A percentile compares a stretch with the other conserved stretches of the same genome.
Evolutionary conservation across 2,797 vertebrate genomes (phyloP).

Genomic region (Artibeus jamaicensis): DNA sequence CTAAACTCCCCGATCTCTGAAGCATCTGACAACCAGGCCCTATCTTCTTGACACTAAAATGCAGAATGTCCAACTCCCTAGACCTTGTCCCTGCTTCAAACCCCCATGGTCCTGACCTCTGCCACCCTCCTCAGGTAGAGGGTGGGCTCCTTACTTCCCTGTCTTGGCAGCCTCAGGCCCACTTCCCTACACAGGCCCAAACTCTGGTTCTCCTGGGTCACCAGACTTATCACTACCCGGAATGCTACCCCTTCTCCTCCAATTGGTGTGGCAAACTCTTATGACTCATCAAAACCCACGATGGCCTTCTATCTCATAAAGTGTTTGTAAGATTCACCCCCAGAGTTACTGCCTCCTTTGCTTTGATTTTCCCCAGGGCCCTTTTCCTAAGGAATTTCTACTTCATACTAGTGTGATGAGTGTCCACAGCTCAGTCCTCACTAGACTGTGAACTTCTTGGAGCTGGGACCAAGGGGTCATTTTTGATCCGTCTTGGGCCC

Average conservation of each 20-base stretch:
- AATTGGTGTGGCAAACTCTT: background rate
- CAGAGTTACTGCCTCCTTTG: background rate
- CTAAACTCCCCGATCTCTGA: background rate
- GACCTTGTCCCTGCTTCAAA: background rate
- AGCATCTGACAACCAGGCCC: background rate
- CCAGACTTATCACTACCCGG: background rate
- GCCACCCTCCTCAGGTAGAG: background rate
- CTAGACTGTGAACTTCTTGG: background rate
- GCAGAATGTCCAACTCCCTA: background rate
- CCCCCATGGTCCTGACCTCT: background rate
- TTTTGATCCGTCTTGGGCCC: background rate
- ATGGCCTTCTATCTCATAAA: background rate
- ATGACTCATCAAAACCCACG: background rate
- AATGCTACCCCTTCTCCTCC: background rate
- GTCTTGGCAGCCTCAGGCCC: background rate
- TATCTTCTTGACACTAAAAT: background rate
- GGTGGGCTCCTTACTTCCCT: background rate
- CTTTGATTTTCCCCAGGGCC: background rate
- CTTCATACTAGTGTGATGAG: rapidly evolving
- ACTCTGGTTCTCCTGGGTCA: background rate
- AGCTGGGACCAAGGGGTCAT: background rate
- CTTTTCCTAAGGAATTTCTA: background rate
- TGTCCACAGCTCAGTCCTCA: background rate
- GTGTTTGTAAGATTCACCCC: background rate
- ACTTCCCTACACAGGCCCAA: background rate